Base-by-base conservation (phyloP, 2,797 vertebrate genomes). In the Limnodromus scolopaceus region DNA sequence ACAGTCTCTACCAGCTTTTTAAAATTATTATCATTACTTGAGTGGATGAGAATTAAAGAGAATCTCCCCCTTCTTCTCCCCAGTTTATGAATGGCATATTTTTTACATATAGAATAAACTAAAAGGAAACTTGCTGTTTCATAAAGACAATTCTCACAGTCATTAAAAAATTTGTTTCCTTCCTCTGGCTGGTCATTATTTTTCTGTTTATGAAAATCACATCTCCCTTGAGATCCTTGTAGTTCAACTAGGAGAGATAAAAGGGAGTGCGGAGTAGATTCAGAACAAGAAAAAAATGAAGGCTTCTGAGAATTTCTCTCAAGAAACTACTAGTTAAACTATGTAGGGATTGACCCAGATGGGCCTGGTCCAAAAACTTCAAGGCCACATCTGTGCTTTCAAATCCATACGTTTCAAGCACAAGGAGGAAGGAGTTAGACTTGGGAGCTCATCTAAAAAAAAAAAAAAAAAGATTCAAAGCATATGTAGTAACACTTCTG, bases 151-250 rank as follows among this genome's bases (percentile, higher is more conserved):
- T 97, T 96, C 95, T 97, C 97, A 95, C 87, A 96, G 89, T 76
- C 88, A 93, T 97, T 91, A 95, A 87, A 87, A 95, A 94, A 89
- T 80, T 80, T 97, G 81, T 93, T 96, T 96, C 94, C 96, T 97
- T 97, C 94, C 96, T 97, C 95, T 92, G 95, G 92, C 95, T 80
- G 70, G 97, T 87, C 95, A 79, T 97, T 97, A 96, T 96, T 97
- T 97, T 96, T 96, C 96, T 96, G 97, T 97, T 96, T 97, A 84
- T 97, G 97, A 98, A 98, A 97, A 98, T 96, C 89, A 90, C 83
- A 87, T 97, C 85, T 97, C 97, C 93, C 97, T 94, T 46, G 97
- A 97, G 98, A 97, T 89, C 92, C 84, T 81, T 76, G 77, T 85
- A 97, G 96, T 97, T 97, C 96, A 94, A 75, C 87, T 77, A 94